Percentiles rank a stretch among this genome's conserved stretches.
Evolutionary conservation across 2,113 vertebrate genomes (phyloP).

Genomic region (Muntiacus reevesi): DNA sequence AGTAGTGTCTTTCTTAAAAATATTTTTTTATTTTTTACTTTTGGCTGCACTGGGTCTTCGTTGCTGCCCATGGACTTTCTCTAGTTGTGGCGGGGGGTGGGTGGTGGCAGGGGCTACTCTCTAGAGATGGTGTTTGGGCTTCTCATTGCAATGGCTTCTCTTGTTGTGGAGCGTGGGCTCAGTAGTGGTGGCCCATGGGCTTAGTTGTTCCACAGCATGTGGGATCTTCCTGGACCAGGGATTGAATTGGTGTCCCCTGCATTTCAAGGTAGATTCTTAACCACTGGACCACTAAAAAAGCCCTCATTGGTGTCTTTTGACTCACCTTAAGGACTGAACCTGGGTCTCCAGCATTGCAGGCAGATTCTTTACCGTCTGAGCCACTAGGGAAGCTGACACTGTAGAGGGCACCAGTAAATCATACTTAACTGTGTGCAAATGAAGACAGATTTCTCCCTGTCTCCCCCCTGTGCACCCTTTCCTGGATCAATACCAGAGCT

Average conservation of each 20-base stretch:
- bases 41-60: neutral
- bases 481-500: neutral
- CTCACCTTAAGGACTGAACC: neutral
- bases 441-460: neutral
- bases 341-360: neutral
- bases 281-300: neutral
- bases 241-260: fast-evolving
- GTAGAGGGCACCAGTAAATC: neutral
- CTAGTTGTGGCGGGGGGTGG: neutral
- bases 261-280: neutral
- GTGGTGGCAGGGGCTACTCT: neutral
- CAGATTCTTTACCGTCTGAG: neutral
- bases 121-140: neutral
- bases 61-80: neutral
- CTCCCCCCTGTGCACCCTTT: neutral
- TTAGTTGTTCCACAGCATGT: neutral
- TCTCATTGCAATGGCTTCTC: neutral
- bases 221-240: neutral
- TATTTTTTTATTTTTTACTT: neutral
- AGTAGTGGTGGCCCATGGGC: neutral
- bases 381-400: neutral
- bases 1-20: neutral
- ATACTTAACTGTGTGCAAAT: neutral
- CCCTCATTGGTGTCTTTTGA: conserved; percentile 11
- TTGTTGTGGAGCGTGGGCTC: neutral